Percentiles rank a stretch among this genome's conserved stretches.
Conservation (phyloP, 2,797 vertebrate species). For the Oceanodroma leucorhoa region DNA sequence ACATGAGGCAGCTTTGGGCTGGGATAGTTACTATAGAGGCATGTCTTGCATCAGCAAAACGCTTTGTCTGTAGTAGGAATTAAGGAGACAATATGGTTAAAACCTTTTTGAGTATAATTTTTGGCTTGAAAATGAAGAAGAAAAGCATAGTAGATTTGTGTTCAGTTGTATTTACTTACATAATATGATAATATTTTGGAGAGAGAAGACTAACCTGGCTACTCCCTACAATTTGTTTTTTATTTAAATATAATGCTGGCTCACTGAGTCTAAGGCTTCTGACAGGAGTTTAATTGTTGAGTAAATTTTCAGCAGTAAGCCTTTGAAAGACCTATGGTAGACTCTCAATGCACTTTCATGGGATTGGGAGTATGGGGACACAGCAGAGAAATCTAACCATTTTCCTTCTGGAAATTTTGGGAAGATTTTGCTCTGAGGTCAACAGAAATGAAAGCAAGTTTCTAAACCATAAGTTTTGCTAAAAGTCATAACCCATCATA, state of each 20-base stretch:
- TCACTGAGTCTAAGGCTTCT: background rate
- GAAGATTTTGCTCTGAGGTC: background rate
- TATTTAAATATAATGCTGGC: background rate
- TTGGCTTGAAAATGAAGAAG: background rate
- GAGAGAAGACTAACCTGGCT: background rate
- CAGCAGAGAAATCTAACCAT: background rate
- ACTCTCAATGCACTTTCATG: background rate
- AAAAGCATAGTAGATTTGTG: background rate
- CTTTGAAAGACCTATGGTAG: background rate
- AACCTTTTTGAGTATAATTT: background rate
- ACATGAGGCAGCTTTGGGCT: background rate
- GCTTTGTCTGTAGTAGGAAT: background rate
- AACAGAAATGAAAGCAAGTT: background rate
- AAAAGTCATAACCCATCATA: background rate
- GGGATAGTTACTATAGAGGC: background rate
- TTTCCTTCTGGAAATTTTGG: background rate
- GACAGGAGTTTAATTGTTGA: background rate
- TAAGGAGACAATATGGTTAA: background rate
- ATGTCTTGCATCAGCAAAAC: background rate
- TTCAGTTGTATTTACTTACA: background rate
- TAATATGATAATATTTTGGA: background rate
- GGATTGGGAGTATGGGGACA: background rate
- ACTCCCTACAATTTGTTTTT: background rate
- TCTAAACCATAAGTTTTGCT: background rate
- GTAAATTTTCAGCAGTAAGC: background rate